Evolutionary conservation across 2,113 vertebrate genomes (phyloP).

Genomic region (Rallus limicola): DNA sequence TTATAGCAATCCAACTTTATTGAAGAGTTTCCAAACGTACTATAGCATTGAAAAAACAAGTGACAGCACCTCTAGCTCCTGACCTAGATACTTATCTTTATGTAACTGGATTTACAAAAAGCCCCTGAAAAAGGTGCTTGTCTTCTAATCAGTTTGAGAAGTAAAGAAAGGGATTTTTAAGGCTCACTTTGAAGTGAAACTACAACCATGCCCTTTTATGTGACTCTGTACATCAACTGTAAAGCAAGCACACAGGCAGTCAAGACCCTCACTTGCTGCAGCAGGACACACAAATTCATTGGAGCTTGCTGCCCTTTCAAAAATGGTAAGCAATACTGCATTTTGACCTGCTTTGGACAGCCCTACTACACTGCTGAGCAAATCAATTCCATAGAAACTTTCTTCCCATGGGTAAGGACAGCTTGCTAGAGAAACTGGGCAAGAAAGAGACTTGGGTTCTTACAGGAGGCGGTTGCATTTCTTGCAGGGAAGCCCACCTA

Average conservation of each 20-base stretch:
- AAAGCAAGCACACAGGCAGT: not conserved
- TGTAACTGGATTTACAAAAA: conserved; percentile 4
- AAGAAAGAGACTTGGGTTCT: not conserved
- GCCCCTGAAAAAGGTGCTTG: not conserved
- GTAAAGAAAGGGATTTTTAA: conserved; percentile 4
- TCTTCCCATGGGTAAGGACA: not conserved
- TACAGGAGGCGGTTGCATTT: not conserved
- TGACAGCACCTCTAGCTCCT: not conserved
- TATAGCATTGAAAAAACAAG: not conserved
- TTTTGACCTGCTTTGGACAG: not conserved
- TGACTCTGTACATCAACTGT: not conserved
- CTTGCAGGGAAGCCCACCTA: not conserved
- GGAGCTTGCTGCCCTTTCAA: not conserved
- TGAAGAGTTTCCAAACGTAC: not conserved
- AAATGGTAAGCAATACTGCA: not conserved
- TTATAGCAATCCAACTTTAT: not conserved
- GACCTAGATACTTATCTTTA: conserved; percentile 27
- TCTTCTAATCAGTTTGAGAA: not conserved
- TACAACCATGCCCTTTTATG: not conserved
- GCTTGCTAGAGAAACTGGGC: not conserved
- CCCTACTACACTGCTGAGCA: accelerated
- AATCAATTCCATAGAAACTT: not conserved
- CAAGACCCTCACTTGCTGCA: not conserved
- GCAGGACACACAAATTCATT: not conserved
- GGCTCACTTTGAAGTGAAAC: not conserved